Evolutionary conservation across 2,888 invertebrate genomes (phyloP).

Genomic region (Diarsia brunnea): DNA sequence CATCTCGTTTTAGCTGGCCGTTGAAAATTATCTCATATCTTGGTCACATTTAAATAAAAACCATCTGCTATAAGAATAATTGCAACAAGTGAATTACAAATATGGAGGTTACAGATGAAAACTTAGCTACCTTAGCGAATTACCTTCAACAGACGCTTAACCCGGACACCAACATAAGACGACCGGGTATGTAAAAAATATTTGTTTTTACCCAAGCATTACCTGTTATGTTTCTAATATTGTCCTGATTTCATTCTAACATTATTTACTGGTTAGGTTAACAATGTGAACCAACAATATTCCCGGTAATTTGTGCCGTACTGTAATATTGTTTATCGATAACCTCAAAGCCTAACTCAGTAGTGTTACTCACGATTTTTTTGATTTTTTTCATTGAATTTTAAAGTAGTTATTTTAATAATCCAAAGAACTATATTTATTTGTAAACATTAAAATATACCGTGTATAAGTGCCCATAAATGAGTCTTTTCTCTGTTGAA

Average conservation of each 20-base stretch:
- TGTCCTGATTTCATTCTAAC: background rate
- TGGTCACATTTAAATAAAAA: constrained; percentile 13
- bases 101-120: constrained; percentile 97
- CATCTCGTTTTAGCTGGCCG: constrained; percentile 1
- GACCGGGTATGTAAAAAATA: constrained; percentile 93
- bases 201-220: constrained; percentile 8
- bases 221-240: background rate
- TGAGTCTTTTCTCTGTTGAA: background rate
- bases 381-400: background rate
- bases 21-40: background rate
- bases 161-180: constrained; percentile 94
- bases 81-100: constrained; percentile 5
- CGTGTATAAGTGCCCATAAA: background rate
- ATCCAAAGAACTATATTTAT: background rate
- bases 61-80: background rate
- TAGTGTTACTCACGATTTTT: constrained; percentile 1
- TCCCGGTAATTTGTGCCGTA: background rate
- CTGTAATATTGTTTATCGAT: background rate
- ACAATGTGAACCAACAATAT: background rate
- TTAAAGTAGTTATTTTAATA: background rate
- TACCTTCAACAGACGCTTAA: constrained; percentile 97
- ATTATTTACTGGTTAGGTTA: background rate
- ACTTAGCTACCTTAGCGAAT: constrained; percentile 94
- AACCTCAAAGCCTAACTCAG: constrained; percentile 18
- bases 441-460: background rate